These are phyloP conservation scores for Ruditapes philippinarum DNA, from an alignment of 1,140 invertebrate genomes.

Conservation along the genomic window DNA sequence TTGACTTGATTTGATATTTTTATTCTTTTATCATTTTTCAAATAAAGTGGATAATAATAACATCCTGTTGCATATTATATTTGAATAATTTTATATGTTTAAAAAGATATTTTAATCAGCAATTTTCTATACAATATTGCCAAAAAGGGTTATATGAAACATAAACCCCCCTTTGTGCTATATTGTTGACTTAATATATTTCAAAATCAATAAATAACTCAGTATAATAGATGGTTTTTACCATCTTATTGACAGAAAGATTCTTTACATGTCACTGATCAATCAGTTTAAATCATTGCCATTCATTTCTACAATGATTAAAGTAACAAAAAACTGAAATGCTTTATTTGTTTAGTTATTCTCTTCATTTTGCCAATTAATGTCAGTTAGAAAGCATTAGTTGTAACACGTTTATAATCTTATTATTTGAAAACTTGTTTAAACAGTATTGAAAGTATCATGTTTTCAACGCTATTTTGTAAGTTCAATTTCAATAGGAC, in stretches of 20 bases:
- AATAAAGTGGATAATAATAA: too few species aligned
- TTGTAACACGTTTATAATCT: background rate
- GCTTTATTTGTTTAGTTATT: background rate
- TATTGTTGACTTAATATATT: background rate
- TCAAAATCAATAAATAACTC: background rate
- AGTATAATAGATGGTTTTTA: background rate
- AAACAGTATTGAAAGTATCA: too few species aligned
- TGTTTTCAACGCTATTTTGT: too few species aligned
- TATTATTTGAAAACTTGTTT: background rate
- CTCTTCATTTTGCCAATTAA: background rate
- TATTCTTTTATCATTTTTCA: too few species aligned
- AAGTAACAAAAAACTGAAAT: background rate
- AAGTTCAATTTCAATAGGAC: too few species aligned
- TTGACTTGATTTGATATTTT: too few species aligned
- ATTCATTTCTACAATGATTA: background rate
- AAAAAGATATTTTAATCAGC: too few species aligned
- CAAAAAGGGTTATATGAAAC: background rate
- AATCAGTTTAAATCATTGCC: background rate
- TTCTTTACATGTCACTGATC: background rate
- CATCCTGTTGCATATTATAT: too few species aligned
- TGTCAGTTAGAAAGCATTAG: background rate
- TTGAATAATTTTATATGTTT: too few species aligned
- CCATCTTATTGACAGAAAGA: background rate
- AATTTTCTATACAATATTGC: background rate
- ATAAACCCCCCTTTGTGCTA: background rate